Evolutionary conservation across 2,113 vertebrate species (phyloP), one percentile per base, ranked within the genome.

Genomic region (Grammomys dolichurus): DNA sequence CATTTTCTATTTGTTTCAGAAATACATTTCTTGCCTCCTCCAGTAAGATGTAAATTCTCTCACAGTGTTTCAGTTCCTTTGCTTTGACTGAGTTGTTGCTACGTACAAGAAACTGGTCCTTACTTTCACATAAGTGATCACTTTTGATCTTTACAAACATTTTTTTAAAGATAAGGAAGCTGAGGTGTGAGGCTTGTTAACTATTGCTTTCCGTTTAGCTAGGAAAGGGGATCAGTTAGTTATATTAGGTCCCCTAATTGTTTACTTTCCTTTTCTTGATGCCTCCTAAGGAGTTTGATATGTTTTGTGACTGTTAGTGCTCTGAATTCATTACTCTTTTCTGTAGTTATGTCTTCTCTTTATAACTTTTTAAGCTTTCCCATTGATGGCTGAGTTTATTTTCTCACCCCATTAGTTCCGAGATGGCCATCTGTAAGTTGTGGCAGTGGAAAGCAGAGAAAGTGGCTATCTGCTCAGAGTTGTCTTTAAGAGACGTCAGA

Each of bases 121-220:
- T 19, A 43, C 6, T 36, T 51, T 5, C 22, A 28, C 51, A 22
- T n/a, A 22, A 46, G 13, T 31, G 40, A 60, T 88, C 40, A 88
- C 33, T 46, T 67, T 60, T 82, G 58, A 72, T 73, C 19, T 43
- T 93, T 60, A 77, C 9, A 80, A 92, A 69, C 69, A 48, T 63
- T 7, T 63, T 51, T 82, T 58, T 88, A 60, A 80, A 69, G 43
- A 91, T 93, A 51, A 96, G 26, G 60, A 91, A 85, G 95, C 12
- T 65, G 12, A 82, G 90, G 24, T 36, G 33, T 8, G 10, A 26
- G 36, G 13, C 1, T 81, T 51, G 28, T 4, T 81, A 73, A 82
- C 73, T 31, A 58, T 60, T 67, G 70, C 73, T 89, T 89, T 28
- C 22, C 7, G 48, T 46, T 70, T 48, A n/a, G 5, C 19, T 56